These are phyloP conservation scores for Iguana delicatissima DNA, from an alignment of 2,797 vertebrate genomes.

Conservation along the genomic window DNA sequence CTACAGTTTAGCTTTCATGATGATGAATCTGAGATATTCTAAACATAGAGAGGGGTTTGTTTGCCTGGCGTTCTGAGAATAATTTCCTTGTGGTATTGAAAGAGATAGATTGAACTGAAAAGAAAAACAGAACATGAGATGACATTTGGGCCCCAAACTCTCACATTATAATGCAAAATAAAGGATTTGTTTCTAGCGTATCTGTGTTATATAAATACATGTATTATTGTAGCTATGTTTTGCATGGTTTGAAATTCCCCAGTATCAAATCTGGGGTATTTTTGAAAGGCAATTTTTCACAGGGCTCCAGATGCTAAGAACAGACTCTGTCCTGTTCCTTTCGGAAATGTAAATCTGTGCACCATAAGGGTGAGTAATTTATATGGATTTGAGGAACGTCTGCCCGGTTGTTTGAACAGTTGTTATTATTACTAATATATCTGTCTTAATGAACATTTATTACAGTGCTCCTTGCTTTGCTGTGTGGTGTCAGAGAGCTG, in stretches of 20 bases:
- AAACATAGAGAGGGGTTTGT: conserved; percentile 35
- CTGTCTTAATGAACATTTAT: conserved; percentile 20
- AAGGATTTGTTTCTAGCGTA: background rate
- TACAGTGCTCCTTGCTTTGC: conserved; percentile 10
- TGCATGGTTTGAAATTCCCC: background rate
- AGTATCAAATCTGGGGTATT: conserved; percentile 14
- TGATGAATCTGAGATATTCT: conserved; percentile 48
- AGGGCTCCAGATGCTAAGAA: conserved; percentile 14
- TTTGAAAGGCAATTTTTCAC: conserved; percentile 37
- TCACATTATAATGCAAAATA: conserved; percentile 18
- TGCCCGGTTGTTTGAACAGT: conserved; percentile 45
- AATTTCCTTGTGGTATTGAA: conserved; percentile 5
- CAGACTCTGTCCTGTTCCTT: background rate
- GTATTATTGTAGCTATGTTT: background rate
- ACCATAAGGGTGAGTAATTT: background rate
- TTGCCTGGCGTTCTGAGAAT: conserved; percentile 37
- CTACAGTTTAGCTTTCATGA: conserved; percentile 59
- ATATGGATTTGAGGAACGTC: background rate
- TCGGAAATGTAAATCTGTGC: conserved; percentile 34
- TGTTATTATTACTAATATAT: background rate
- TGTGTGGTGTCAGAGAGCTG: background rate
- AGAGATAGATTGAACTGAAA: conserved; percentile 21
- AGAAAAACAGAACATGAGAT: conserved; percentile 6
- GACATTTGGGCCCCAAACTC: conserved; percentile 5
- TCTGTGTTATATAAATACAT: background rate